Base-by-base conservation (phyloP, 2,113 vertebrate genomes). In the Phoenicopterus ruber region DNA sequence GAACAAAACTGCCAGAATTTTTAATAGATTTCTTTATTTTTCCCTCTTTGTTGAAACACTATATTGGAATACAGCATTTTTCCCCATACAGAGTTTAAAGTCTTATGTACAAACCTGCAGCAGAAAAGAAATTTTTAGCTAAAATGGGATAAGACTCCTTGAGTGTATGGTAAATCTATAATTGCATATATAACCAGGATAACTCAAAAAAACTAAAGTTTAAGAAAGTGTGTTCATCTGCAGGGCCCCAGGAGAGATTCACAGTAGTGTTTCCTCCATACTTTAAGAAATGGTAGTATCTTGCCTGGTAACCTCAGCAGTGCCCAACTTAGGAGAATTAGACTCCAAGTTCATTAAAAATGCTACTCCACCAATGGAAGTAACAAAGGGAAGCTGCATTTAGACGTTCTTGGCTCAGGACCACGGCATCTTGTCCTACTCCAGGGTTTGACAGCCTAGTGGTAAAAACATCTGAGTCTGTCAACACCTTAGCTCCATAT, bases 21-120 rank as follows among this genome's bases (percentile, higher is more conserved):
- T 96, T 94, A 93, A 97, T 47, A 94, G 96, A 97, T 96, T 67
- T 55, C 80, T 95, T 97, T 96, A 87, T 96, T 95, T 84, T 59
- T 81, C 76, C 74, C 67, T 77, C 73, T 89, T 46, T 70, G 62
- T 59, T 69, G 17, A 81, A 61, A 63, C 88, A 57, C 85, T 89
- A 40, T 95, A 72, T 74, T 90, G 72, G 85, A 89, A 81, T 77
- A 59, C 22, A 55, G 3, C 49, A 7, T 63, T 88, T 85, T 93
- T 54, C 59, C 70, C 84, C 76, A 29, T 34, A 47, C 36, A 57
- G 63, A 95, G 81, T 87, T 86, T 79, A 78, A 78, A 90, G 79
- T 90, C 83, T 59, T 96, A 29, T 20, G 20, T 50, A 63, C 24
- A 36, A 92, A 82, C 38, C 34, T 81, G 40, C 90, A 92, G 74